Conservation (phyloP, 2,113 vertebrate genomes). For the Crotalus horridus region DNA sequence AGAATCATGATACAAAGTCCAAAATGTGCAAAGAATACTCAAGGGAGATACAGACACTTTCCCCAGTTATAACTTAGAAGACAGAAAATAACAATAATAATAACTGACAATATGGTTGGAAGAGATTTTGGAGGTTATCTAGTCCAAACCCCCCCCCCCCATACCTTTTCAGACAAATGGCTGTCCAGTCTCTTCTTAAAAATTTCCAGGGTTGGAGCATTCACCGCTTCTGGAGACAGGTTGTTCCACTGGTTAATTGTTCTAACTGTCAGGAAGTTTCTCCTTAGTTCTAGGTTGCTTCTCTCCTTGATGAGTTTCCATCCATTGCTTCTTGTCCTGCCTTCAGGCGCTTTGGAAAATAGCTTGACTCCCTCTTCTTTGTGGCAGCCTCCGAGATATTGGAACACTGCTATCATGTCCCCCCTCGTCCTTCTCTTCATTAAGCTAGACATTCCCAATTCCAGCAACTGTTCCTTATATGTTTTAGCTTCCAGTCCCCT, state of each 20-base stretch:
- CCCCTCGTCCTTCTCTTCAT: too few relatives aligned
- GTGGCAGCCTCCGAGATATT: background rate
- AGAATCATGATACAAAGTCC: background rate
- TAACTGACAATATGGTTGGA: background rate
- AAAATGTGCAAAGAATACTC: background rate
- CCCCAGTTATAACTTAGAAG: background rate
- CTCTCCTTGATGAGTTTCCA: background rate
- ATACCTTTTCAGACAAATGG: background rate
- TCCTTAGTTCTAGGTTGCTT: background rate
- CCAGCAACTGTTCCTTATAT: too few relatives aligned
- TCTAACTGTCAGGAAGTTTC: background rate
- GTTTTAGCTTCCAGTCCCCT: too few relatives aligned
- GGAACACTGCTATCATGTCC: too few relatives aligned
- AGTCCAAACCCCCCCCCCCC: background rate
- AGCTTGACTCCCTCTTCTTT: too few relatives aligned
- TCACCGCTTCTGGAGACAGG: background rate
- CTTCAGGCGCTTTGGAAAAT: background rate
- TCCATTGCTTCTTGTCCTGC: background rate
- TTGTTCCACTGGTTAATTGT: background rate
- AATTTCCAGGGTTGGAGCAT: background rate
- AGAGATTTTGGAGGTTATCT: background rate
- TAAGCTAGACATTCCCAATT: too few relatives aligned
- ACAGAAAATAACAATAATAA: background rate
- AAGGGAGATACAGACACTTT: background rate
- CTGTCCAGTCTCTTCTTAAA: background rate